These are phyloP conservation scores for Brassicogethes aeneus DNA, from an alignment of 2,888 invertebrate species.

Conservation along the genomic window DNA sequence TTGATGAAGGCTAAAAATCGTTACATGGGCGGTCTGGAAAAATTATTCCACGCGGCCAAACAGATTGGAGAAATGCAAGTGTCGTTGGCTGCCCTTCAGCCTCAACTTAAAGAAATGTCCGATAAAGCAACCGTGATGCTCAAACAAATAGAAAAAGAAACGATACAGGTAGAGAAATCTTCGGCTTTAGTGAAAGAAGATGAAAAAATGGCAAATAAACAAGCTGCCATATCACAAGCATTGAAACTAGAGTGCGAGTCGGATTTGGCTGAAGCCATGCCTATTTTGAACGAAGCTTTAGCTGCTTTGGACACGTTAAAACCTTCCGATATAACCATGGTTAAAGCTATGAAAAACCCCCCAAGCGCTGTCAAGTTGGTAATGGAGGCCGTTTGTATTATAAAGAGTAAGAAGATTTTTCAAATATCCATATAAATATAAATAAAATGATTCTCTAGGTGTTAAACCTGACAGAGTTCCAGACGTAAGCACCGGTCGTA, in stretches of 20 bases:
- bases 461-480: constrained; percentile 67
- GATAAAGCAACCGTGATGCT: constrained; percentile 66
- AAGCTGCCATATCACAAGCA: constrained; percentile 75
- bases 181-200: constrained; percentile 74
- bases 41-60: constrained; percentile 65
- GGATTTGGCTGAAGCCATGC: constrained; percentile 81
- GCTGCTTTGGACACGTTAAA: constrained; percentile 77
- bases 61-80: constrained; percentile 71
- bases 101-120: constrained; percentile 64
- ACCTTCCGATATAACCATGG: constrained; percentile 74
- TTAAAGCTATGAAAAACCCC: constrained; percentile 85
- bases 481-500: constrained; percentile 59
- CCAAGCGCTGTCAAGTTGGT: constrained; percentile 74
- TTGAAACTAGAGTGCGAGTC: constrained; percentile 87
- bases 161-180: constrained; percentile 67
- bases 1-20: constrained; percentile 57
- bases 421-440: too few relatives aligned
- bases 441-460: constrained; percentile 36
- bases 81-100: constrained; percentile 63
- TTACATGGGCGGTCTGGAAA: constrained; percentile 53
- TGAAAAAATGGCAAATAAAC: constrained; percentile 78
- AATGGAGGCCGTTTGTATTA: constrained; percentile 86
- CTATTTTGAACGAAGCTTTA: constrained; percentile 67
- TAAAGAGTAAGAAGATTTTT: constrained; percentile 64
- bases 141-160: constrained; percentile 66